A percentile compares a stretch with the other conserved stretches of the same genome.
Conservation (phyloP, 2,113 vertebrate genomes). For the Paracyprichromis sp. region DNA sequence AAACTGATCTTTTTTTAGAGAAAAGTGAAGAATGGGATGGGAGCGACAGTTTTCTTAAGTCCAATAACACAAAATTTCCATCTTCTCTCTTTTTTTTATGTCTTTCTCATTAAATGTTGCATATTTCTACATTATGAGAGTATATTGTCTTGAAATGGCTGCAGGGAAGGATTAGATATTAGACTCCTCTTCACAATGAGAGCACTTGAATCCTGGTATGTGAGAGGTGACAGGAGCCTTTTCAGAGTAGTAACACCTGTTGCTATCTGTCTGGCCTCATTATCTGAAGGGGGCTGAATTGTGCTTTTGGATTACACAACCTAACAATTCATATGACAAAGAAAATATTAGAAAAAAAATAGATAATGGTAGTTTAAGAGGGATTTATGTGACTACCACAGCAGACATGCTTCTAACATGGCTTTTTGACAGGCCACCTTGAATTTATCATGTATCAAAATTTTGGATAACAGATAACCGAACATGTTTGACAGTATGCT, state of each 20-base stretch:
- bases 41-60: not conserved
- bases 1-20: not conserved
- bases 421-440: not conserved
- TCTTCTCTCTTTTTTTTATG: not conserved
- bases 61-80: not conserved
- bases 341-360: not conserved
- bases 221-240: constrained; percentile 16
- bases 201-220: constrained; percentile 7
- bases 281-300: constrained; percentile 7
- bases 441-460: not conserved
- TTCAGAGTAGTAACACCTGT: constrained; percentile 31
- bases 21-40: not conserved
- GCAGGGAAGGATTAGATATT: constrained; percentile 47
- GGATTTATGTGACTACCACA: not conserved
- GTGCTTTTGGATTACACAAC: not conserved
- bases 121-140: constrained; percentile 17
- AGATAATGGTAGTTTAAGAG: not conserved
- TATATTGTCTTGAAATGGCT: constrained; percentile 31
- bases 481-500: not conserved
- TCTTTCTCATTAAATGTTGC: constrained; percentile 27
- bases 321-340: not conserved
- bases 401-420: not conserved
- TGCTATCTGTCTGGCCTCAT: constrained; percentile 11
- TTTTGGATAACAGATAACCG: not conserved
- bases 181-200: constrained; percentile 34